Conservation (phyloP, 2,888 invertebrate species). For the Hemicrepidius hirtus region DNA sequence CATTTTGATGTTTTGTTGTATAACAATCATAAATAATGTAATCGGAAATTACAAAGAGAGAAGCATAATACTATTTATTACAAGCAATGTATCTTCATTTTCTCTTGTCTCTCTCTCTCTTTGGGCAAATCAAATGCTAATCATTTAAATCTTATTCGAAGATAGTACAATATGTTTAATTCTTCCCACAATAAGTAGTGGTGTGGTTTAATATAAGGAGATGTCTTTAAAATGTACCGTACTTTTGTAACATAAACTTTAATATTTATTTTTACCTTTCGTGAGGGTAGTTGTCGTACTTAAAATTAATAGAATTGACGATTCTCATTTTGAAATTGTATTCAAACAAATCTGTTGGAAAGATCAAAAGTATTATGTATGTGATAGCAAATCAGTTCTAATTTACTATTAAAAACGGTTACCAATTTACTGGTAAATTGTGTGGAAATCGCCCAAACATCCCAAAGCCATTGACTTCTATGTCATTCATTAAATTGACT, state of each 20-base stretch:
- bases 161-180: constrained; percentile 37
- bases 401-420: constrained; percentile 34
- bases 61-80: constrained; percentile 2
- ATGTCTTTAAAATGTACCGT: constrained; percentile 39
- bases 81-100: background rate
- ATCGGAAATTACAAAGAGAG: background rate
- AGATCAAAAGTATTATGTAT: constrained; percentile 41
- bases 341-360: constrained; percentile 29
- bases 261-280: constrained; percentile 45
- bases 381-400: constrained; percentile 42
- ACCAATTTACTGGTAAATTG: background rate
- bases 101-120: background rate
- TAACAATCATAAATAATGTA: constrained; percentile 18
- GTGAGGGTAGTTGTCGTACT: constrained; percentile 37
- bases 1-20: constrained; percentile 41
- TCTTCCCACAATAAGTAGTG: constrained; percentile 34
- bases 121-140: constrained; percentile 24
- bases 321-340: constrained; percentile 35
- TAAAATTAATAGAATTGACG: constrained; percentile 40
- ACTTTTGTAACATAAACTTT: constrained; percentile 41
- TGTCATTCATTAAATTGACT: constrained; percentile 29
- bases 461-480: constrained; percentile 6
- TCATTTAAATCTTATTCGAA: constrained; percentile 30
- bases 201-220: constrained; percentile 37
- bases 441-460: background rate